These are phyloP conservation scores for Anodontia alba DNA, from an alignment of 2,888 invertebrate genomes.

Conservation along the genomic window DNA sequence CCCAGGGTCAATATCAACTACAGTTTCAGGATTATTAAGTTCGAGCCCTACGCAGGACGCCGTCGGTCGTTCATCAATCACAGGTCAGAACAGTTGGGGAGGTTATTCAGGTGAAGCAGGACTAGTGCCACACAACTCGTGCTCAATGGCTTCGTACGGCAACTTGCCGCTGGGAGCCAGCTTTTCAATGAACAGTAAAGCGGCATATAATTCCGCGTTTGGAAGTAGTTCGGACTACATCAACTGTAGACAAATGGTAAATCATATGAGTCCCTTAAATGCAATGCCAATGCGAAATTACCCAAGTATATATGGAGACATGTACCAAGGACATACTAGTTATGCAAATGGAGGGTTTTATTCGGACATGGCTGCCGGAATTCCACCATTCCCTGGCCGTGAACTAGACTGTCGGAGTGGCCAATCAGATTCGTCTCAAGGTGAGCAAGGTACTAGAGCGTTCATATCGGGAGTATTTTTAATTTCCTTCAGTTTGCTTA, in stretches of 20 bases:
- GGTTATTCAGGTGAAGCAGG: conserved; percentile 75
- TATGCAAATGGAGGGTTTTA: conserved; percentile 81
- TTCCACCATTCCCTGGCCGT: conserved; percentile 77
- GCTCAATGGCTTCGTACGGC: conserved; percentile 79
- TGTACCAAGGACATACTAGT: conserved; percentile 79
- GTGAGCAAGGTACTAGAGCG: background rate
- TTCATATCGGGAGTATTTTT: background rate
- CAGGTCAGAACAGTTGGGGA: conserved; percentile 79
- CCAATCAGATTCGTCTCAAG: conserved; percentile 74
- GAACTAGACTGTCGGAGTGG: conserved; percentile 79
- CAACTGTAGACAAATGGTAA: conserved; percentile 80
- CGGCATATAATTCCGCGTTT: conserved; percentile 76
- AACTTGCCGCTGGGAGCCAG: conserved; percentile 79
- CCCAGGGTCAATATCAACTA: conserved; percentile 69
- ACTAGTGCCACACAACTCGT: conserved; percentile 76
- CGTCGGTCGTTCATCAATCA: conserved; percentile 69
- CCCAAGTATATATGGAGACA: conserved; percentile 76
- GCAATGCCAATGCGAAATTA: conserved; percentile 79
- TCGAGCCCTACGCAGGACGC: conserved; percentile 77
- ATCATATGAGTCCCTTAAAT: conserved; percentile 78
- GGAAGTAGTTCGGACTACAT: conserved; percentile 77
- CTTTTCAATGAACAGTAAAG: conserved; percentile 78
- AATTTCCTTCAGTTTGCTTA: background rate
- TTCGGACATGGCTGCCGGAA: conserved; percentile 79
- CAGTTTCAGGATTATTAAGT: conserved; percentile 74